Evolutionary conservation across 1,140 invertebrate genomes (phyloP).

Genomic region (Bombus fervidus): DNA sequence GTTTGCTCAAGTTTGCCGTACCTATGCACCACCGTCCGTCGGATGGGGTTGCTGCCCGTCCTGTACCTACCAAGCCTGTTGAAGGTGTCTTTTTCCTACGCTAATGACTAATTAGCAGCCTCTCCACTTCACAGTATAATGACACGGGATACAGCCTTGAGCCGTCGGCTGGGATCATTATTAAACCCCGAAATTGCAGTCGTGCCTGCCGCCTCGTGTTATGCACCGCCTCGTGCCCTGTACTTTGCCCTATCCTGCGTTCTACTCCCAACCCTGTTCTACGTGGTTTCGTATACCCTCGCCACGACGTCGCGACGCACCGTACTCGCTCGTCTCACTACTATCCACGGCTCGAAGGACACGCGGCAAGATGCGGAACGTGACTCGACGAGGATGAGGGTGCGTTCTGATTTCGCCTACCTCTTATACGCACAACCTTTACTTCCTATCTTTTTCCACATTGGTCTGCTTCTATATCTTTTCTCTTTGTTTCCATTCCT

Average conservation of each 20-base stretch:
- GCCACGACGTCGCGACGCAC: background rate
- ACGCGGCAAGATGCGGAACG: slow-evolving; percentile 49
- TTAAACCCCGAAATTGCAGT: slow-evolving; percentile 75
- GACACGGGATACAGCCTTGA: slow-evolving; percentile 72
- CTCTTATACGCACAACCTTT: background rate
- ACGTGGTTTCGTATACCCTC: background rate
- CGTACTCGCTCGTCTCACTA: background rate
- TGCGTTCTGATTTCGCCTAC: slow-evolving; percentile 17
- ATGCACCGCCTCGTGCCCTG: slow-evolving; percentile 34
- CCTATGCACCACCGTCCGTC: slow-evolving; percentile 63
- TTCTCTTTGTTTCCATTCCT: background rate
- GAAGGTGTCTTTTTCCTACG: slow-evolving; percentile 81
- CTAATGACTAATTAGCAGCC: slow-evolving; percentile 83
- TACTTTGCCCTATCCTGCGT: slow-evolving; percentile 45
- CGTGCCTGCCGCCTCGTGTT: slow-evolving; percentile 49
- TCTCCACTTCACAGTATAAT: slow-evolving; percentile 79
- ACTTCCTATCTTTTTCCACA: no score
- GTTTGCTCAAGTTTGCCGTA: slow-evolving; percentile 80
- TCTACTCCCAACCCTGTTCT: slow-evolving; percentile 1
- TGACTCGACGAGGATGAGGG: slow-evolving; percentile 52
- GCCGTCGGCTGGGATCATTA: slow-evolving; percentile 73
- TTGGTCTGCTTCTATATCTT: background rate
- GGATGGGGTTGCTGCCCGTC: slow-evolving; percentile 71
- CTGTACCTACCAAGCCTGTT: slow-evolving; percentile 66
- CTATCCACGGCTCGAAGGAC: slow-evolving; percentile 45